Conservation (phyloP, 2,113 vertebrate genomes). For the Anas platyrhynchos region DNA sequence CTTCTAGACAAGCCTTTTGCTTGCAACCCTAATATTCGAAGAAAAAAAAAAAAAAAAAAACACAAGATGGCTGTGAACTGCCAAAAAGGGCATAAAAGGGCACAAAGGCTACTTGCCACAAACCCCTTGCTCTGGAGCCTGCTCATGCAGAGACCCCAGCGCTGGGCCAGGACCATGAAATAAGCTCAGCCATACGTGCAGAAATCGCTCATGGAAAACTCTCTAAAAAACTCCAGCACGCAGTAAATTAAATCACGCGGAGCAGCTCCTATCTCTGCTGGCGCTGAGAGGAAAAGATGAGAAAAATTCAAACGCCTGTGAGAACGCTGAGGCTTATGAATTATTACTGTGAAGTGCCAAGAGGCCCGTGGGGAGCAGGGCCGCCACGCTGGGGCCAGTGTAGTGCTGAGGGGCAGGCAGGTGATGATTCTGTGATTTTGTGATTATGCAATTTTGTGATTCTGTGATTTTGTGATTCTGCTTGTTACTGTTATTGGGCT, state of each 20-base stretch:
- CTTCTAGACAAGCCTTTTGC: neutral
- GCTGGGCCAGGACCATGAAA: rapidly evolving
- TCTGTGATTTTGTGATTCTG: too few relatives aligned
- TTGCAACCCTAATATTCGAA: neutral
- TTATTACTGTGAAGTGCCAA: neutral
- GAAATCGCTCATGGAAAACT: neutral
- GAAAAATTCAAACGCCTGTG: neutral
- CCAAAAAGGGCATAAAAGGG: too few relatives aligned
- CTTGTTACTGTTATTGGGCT: too few relatives aligned
- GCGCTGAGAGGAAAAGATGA: neutral
- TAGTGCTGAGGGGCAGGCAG: neutral
- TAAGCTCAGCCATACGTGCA: rapidly evolving
- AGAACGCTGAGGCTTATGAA: neutral
- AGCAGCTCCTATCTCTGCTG: neutral
- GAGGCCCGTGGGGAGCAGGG: neutral
- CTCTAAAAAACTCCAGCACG: neutral
- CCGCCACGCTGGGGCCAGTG: rapidly evolving
- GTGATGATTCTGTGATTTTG: too few relatives aligned
- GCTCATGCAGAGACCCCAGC: rapidly evolving
- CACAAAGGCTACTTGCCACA: too few relatives aligned
- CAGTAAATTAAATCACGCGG: neutral
- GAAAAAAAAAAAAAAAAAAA: neutral
- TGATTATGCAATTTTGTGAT: too few relatives aligned
- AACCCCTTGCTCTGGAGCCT: neutral
- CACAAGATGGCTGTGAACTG: neutral